These are phyloP conservation scores for Calephelis virginiensis DNA, from an alignment of 1,140 invertebrate genomes.

Conservation along the genomic window DNA sequence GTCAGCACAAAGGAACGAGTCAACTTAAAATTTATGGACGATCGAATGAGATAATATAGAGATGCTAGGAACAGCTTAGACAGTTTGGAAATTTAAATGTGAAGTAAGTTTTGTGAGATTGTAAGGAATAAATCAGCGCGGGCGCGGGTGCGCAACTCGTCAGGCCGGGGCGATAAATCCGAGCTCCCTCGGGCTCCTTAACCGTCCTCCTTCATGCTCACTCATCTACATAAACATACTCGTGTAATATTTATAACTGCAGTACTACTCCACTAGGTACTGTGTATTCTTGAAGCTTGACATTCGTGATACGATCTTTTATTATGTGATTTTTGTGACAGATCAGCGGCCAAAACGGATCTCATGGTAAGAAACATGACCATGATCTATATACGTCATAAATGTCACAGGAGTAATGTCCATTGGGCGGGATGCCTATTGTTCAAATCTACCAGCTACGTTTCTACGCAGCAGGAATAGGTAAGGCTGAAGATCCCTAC, in stretches of 20 bases:
- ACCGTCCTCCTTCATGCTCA: conserved; percentile 56
- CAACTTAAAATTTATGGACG: conserved; percentile 78
- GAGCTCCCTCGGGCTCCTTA: conserved; percentile 67
- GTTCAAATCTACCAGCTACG: no score
- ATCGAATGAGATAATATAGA: conserved; percentile 78
- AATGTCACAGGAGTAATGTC: no score
- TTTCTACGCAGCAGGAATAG: no score
- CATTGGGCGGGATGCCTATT: no score
- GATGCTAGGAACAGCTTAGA: conserved; percentile 76
- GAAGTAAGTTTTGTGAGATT: conserved; percentile 79
- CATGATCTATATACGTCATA: no score
- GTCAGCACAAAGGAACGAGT: conserved; percentile 64
- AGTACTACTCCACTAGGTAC: no score
- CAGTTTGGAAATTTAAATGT: conserved; percentile 79
- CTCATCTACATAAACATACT: conserved; percentile 27
- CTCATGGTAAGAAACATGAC: no score
- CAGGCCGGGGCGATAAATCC: conserved; percentile 68
- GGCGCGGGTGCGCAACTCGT: conserved; percentile 43
- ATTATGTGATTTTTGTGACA: no score
- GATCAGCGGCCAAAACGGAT: no score
- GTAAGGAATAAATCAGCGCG: conserved; percentile 73
- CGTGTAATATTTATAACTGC: conserved; percentile 6
- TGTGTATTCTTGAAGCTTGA: no score
- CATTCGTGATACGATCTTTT: no score
- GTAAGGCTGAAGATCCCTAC: no score